These are phyloP conservation scores for Drosophila gunungcola DNA, from an alignment of 1,140 invertebrate genomes.

Conservation along the genomic window DNA sequence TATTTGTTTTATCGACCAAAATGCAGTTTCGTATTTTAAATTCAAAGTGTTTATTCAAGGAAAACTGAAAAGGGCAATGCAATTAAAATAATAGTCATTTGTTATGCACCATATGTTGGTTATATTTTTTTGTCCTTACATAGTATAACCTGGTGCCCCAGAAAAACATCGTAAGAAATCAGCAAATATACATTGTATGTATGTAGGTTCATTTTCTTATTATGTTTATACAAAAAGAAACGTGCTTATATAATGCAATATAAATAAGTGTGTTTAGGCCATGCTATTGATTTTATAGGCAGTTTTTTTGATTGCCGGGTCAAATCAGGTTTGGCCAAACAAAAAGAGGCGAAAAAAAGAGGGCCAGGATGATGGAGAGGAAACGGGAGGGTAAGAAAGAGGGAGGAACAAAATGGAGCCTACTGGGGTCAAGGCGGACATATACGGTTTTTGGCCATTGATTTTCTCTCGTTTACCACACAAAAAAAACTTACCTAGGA, in stretches of 20 bases:
- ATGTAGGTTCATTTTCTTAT: constrained; percentile 2
- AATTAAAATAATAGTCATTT: no score
- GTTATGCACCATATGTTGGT: no score
- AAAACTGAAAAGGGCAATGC: no score
- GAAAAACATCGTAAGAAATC: neutral
- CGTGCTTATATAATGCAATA: constrained; percentile 37
- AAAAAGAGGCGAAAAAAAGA: constrained; percentile 2
- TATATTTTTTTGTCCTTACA: no score
- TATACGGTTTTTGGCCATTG: constrained; percentile 45
- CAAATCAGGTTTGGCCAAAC: constrained; percentile 44
- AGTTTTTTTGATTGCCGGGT: constrained; percentile 47
- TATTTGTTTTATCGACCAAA: no score
- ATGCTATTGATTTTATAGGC: constrained; percentile 55
- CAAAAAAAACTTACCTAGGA: constrained; percentile 31
- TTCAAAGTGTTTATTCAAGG: no score
- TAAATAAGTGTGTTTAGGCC: constrained; percentile 34
- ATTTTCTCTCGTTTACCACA: constrained; percentile 23
- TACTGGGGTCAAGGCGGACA: constrained; percentile 49
- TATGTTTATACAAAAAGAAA: constrained; percentile 1
- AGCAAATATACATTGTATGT: no score
- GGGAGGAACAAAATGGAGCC: constrained; percentile 31
- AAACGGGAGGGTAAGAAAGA: constrained; percentile 3
- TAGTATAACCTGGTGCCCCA: neutral
- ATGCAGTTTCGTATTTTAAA: no score
- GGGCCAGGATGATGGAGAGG: neutral